Evolutionary conservation across 2,797 vertebrate genomes (phyloP).

Genomic region (Sebastes dallii): DNA sequence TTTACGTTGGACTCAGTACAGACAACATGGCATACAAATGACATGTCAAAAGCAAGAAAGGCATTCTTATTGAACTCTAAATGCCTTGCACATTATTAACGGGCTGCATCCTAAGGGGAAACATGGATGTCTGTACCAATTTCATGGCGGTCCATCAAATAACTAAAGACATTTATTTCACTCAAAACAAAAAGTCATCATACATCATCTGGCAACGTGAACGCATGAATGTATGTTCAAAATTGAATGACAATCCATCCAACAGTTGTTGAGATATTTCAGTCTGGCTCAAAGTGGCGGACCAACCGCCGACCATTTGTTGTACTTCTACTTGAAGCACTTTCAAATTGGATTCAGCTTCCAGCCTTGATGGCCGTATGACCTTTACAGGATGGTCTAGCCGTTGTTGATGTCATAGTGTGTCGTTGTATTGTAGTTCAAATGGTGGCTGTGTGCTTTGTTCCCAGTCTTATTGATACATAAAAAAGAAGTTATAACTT

Average conservation of each 20-base stretch:
- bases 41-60: no score
- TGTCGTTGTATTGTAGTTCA: not conserved
- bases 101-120: no score
- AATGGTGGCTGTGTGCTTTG: not conserved
- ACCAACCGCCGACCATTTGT: not conserved
- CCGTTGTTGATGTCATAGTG: not conserved
- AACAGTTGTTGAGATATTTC: no score
- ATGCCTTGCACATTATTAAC: no score
- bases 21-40: no score
- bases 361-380: not conserved
- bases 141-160: not conserved
- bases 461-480: not conserved
- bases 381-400: conserved; percentile 7
- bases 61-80: no score
- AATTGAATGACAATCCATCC: not conserved
- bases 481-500: not conserved
- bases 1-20: no score
- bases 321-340: conserved; percentile 3
- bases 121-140: not conserved
- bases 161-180: not conserved
- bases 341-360: conserved; percentile 16
- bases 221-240: not conserved
- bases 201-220: not conserved
- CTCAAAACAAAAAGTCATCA: not conserved
- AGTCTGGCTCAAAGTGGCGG: no score